Evolutionary conservation across 2,888 invertebrate species (phyloP).

Genomic region (Phortica okadai): DNA sequence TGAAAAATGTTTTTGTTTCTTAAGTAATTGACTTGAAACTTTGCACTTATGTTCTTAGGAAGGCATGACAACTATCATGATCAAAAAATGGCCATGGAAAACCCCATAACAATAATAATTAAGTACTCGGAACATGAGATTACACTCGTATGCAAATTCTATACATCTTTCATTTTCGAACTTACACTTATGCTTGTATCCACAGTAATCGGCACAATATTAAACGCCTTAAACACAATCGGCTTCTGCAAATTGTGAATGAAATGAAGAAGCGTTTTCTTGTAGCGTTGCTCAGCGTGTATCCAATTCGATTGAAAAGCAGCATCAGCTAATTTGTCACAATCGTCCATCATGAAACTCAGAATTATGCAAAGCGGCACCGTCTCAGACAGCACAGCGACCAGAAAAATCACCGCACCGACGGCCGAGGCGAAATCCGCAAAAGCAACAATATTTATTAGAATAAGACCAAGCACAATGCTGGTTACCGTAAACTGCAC

Average conservation of each 20-base stretch:
- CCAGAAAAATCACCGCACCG: slow-evolving; percentile 39
- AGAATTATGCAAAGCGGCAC: slow-evolving; percentile 48
- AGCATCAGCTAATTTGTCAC: slow-evolving; percentile 44
- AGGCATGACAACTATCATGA: no score
- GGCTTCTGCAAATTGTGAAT: slow-evolving; percentile 48
- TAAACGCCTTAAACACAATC: slow-evolving; percentile 46
- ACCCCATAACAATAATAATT: no score
- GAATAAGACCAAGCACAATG: slow-evolving; percentile 43
- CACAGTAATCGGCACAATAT: slow-evolving; percentile 50
- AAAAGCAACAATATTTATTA: slow-evolving; percentile 46
- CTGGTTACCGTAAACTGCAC: slow-evolving; percentile 49
- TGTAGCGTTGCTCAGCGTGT: slow-evolving; percentile 43
- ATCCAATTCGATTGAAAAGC: slow-evolving; percentile 50
- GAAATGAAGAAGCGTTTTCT: slow-evolving; percentile 44
- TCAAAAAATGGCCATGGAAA: no score
- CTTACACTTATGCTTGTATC: slow-evolving; percentile 49
- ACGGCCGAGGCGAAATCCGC: slow-evolving; percentile 41
- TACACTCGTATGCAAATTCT: no score
- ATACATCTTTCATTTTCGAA: background rate
- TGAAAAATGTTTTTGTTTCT: no score
- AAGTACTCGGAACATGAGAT: no score
- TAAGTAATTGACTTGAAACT: no score
- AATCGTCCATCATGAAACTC: slow-evolving; percentile 46
- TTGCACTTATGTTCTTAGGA: no score
- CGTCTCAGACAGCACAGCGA: slow-evolving; percentile 44